Evolutionary conservation across 1,140 invertebrate genomes (phyloP), one percentile per base, ranked within the genome.

Genomic region (Drosophila dunni): DNA sequence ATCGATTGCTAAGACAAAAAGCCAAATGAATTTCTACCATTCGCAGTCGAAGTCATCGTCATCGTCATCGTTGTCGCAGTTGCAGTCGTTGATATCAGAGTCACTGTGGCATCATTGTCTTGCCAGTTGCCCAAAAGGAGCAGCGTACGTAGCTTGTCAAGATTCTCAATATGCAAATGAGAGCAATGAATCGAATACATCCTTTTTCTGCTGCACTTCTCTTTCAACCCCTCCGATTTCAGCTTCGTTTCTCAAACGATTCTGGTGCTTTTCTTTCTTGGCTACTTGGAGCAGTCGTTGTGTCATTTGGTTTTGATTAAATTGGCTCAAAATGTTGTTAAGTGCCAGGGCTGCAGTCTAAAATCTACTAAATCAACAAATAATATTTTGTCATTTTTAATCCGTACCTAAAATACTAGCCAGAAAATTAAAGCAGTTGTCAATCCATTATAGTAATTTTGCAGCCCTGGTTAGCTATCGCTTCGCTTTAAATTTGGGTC

Each of bases 1-100:
- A 91, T 91, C 89, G 89, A 90, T 91, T 73, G 84, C 70, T 81
- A 71, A 88, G 84, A 88, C 84, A 88, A 88, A 88, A 74, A 64
- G 73, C 72, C 65, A 89, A 91, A 91, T 91, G 88, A 91, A 91
- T 88, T 91, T 89, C 62, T 70, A 79, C 64, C 63, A 74, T 44
- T 67, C 56, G 53, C 60, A 56, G 66, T 54, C 36, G 66, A 44
- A 50, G 58, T 40, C 9, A 33, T 57, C 56, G 54, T 48, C 17
- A n/a, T 34, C n/a, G 62, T 36, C 13, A 34, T 48, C 62, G 50
- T 33, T n/a, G 46, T 62, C 60, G 45, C 42, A 36, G 65, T 40
- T 42, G 36, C 66, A 63, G 36, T 38, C 40, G 46, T 75, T 65
- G 73, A 51, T 67, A 72, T 69, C 71, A 53, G 62, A 77, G 57